A percentile compares a stretch with the other conserved stretches of the same genome.
Conservation (phyloP, 2,113 vertebrate genomes). For the Petrocephalus microphthalmus region DNA sequence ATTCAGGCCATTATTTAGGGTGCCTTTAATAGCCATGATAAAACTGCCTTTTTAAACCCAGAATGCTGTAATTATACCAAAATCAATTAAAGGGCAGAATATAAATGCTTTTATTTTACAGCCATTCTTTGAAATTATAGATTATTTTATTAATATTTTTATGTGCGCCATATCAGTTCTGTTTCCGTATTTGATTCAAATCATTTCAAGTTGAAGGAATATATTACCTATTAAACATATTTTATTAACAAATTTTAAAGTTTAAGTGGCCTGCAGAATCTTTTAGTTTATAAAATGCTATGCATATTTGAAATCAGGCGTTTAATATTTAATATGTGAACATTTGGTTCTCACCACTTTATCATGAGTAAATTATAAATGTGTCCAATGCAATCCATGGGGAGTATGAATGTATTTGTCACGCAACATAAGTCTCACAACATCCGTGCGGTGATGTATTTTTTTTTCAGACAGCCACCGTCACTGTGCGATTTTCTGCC, state of each 20-base stretch:
- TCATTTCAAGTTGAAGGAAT: neutral
- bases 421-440: neutral
- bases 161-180: neutral
- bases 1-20: neutral
- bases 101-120: slow-evolving; percentile 2
- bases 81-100: neutral
- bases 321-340: slow-evolving; percentile 9
- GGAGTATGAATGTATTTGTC: slow-evolving; percentile 5
- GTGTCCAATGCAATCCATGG: slow-evolving; percentile 7
- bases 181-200: neutral
- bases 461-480: neutral
- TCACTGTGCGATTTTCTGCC: neutral
- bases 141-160: slow-evolving; percentile 4
- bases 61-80: neutral
- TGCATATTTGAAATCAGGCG: neutral
- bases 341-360: slow-evolving; percentile 5
- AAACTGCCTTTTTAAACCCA: slow-evolving; percentile 8
- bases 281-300: slow-evolving; percentile 1
- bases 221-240: slow-evolving; percentile 9
- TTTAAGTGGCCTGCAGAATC: neutral
- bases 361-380: slow-evolving; percentile 10
- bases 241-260: slow-evolving; percentile 1
- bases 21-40: neutral
- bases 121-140: neutral
- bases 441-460: neutral